Conservation (phyloP, 2,888 invertebrate genomes). For the Rhogogaster chlorosoma region DNA sequence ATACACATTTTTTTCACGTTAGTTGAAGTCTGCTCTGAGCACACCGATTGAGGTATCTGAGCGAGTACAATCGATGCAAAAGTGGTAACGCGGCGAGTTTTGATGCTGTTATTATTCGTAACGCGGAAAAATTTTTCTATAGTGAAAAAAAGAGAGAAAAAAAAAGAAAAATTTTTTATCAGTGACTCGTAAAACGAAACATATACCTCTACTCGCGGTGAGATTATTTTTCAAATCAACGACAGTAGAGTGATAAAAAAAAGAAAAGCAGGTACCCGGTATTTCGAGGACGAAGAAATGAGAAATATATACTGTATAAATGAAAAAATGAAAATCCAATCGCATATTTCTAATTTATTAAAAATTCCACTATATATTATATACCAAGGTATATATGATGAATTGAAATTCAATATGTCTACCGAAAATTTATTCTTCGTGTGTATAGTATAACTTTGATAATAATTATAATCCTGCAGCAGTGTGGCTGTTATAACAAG, state of each 20-base stretch:
- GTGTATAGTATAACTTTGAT: not conserved
- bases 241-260: not conserved
- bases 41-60: not conserved
- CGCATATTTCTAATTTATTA: not conserved
- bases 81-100: conserved; percentile 11
- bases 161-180: not conserved
- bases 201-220: not conserved
- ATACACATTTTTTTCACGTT: not conserved
- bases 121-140: not conserved
- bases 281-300: not conserved
- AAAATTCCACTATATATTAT: not conserved
- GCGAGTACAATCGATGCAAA: conserved; percentile 18
- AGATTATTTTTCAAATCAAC: not conserved
- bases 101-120: not conserved
- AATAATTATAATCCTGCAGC: too few species aligned
- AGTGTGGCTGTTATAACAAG: too few species aligned
- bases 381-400: too few species aligned
- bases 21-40: not conserved
- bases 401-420: not conserved
- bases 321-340: not conserved
- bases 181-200: not conserved
- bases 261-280: not conserved
- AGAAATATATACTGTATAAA: not conserved
- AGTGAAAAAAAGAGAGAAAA: not conserved
- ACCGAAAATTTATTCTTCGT: not conserved